Conservation (phyloP, 92 coral and sea anemone genomes). For the Heteractis magnifica region DNA sequence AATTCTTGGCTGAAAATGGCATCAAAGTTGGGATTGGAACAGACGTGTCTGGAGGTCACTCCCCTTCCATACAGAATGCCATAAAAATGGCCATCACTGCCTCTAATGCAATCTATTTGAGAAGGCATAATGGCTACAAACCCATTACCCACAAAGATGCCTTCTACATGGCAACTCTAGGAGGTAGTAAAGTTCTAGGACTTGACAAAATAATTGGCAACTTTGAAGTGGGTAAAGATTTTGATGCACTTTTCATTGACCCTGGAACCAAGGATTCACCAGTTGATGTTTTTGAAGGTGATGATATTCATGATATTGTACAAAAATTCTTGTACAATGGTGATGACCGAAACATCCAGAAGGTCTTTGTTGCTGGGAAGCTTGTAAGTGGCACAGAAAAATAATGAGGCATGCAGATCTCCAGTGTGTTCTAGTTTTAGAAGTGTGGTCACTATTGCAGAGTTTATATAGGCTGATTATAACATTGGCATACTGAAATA, state of each 20-base stretch:
- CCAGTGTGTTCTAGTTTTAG: no score
- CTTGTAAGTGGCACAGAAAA: conserved; percentile 59
- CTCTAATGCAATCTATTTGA: conserved; percentile 47
- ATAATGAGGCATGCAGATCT: neutral
- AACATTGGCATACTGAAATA: no score
- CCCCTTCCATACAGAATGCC: conserved; percentile 70
- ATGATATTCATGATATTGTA: conserved; percentile 48
- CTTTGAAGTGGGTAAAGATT: conserved; percentile 83
- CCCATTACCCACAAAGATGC: conserved; percentile 65
- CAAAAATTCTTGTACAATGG: conserved; percentile 78
- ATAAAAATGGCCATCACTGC: conserved; percentile 59
- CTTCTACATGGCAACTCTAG: conserved; percentile 77
- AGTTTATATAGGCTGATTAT: no score
- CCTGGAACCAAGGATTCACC: conserved; percentile 52
- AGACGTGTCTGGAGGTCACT: conserved; percentile 78
- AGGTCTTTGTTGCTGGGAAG: conserved; percentile 74
- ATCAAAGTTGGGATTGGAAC: conserved; percentile 80
- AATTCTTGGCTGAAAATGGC: conserved; percentile 37
- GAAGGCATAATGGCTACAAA: conserved; percentile 39
- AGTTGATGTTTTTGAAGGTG: conserved; percentile 68
- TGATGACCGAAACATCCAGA: conserved; percentile 73
- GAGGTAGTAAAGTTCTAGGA: conserved; percentile 82
- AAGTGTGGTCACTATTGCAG: no score
- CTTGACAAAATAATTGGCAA: conserved; percentile 73
- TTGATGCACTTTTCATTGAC: conserved; percentile 75